Evolutionary conservation across 2,888 invertebrate genomes (phyloP), one percentile per base, ranked within the genome.

Genomic region (Xiphydria camelus): DNA sequence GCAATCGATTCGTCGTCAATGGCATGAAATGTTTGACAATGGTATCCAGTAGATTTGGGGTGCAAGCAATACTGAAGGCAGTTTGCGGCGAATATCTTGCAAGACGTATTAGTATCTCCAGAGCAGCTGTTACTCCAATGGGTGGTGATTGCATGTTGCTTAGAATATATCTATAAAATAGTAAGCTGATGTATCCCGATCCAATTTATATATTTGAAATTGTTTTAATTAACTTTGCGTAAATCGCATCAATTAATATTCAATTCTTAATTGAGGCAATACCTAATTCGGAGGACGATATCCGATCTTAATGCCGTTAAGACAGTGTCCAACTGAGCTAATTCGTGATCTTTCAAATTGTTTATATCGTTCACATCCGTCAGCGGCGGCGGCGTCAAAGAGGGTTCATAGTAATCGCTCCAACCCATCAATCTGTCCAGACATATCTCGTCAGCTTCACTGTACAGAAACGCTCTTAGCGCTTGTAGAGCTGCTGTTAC

Each of bases 261-360:
- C 17, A 7, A 21, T 7, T 14, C 34, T 19, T 14, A 33, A 33
- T 14, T 17, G 22, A n/a, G n/a, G n/a, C n/a, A n/a, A 39, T 72
- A 85, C 80, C 82, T 79, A 37, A 89, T 81, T 52, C 94, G 82
- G 50, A 85, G 82, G 17, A 93, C 73, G 52, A 94, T 83, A 67
- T 91, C 86, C 7, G 89, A 88, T 58, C 91, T 80, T 12, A 87
- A 64, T 18, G 88, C 76, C 50, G 88, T 87, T 57, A 85, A 81
- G 25, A 93, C 80, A 3, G 94, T 77, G 79, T 95, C 93, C 20
- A 86, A 82, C 78, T 92, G 91, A 5, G 89, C 86, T 41, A 95
- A 76, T 73, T 94, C 90, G 65, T 88, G 88, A 76, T 96, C 95
- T 66, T 91, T 91, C 54, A 92, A 80, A 46, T 88, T 88, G 41